A percentile compares a stretch with the other conserved stretches of the same genome.
Evolutionary conservation across 2,113 vertebrate species (phyloP).

Genomic region (Paedocypris sp.): DNA sequence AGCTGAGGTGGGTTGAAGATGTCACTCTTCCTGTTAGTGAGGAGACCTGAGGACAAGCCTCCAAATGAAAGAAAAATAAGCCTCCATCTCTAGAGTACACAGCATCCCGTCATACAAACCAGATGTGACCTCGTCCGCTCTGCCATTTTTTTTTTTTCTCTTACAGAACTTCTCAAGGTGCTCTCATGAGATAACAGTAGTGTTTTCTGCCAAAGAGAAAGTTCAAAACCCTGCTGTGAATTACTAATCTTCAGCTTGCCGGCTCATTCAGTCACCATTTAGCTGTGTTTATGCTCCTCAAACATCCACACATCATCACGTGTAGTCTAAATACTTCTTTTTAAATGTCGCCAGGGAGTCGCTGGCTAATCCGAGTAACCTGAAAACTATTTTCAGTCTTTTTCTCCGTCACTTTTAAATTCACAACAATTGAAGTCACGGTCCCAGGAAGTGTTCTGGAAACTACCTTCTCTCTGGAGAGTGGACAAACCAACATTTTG

Average conservation of each 20-base stretch:
- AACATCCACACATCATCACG: background rate
- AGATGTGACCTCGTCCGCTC: constrained; percentile 43
- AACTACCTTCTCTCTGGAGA: background rate
- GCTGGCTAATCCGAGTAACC: background rate
- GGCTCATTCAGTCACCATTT: background rate
- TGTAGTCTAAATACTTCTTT: background rate
- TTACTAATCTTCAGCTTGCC: background rate
- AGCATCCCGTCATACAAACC: constrained; percentile 41
- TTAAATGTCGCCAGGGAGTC: background rate
- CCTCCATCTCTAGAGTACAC: constrained; percentile 4
- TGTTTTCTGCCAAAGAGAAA: constrained; percentile 42
- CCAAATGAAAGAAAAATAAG: constrained; percentile 34
- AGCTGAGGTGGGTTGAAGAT: constrained; percentile 23
- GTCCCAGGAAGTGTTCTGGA: background rate
- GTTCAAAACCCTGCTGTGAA: background rate
- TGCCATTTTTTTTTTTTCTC: constrained; percentile 46
- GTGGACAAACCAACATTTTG: background rate
- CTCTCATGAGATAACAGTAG: constrained; percentile 42
- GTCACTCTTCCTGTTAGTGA: constrained; percentile 24
- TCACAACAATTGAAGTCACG: constrained; percentile 4
- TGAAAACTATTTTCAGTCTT: background rate
- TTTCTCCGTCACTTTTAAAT: background rate
- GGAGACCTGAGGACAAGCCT: constrained; percentile 22
- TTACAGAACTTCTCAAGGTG: constrained; percentile 23
- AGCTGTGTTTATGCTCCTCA: background rate